Evolutionary conservation across 2,113 vertebrate species (phyloP).

Genomic region (Apteryx owenii): DNA sequence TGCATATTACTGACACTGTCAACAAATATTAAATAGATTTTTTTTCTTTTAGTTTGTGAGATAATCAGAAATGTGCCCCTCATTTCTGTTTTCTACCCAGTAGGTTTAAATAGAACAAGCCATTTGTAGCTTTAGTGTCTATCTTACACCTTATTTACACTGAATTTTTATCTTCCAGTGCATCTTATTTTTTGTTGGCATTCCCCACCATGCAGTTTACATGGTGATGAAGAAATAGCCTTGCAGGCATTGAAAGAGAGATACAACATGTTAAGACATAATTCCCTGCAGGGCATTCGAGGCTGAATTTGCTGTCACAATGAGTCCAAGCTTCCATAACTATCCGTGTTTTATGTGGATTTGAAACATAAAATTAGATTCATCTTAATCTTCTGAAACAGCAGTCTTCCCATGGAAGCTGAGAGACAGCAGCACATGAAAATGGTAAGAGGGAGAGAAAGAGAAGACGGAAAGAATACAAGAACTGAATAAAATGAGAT

Average conservation of each 20-base stretch:
- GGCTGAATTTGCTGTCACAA: conserved; percentile 58
- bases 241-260: conserved; percentile 54
- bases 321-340: conserved; percentile 67
- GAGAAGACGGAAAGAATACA: conserved; percentile 21
- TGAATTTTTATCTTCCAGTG: conserved; percentile 53
- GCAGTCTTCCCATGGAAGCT: conserved; percentile 70
- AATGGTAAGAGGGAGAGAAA: conserved; percentile 36
- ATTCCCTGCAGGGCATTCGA: conserved; percentile 62
- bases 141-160: conserved; percentile 64
- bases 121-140: conserved; percentile 54
- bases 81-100: conserved; percentile 36
- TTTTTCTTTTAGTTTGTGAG: not conserved
- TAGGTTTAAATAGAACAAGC: conserved; percentile 63
- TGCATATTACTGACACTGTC: conserved; percentile 30
- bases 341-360: conserved; percentile 69
- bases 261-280: conserved; percentile 65
- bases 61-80: conserved; percentile 50
- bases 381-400: conserved; percentile 74
- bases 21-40: conserved; percentile 45
- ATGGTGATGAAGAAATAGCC: conserved; percentile 62
- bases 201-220: conserved; percentile 68
- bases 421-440: conserved; percentile 65
- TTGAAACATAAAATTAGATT: conserved; percentile 79
- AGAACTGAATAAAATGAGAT: conserved; percentile 55
- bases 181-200: conserved; percentile 64